Conservation (phyloP, 2,888 invertebrate species). For the Hydraecia micacea region DNA sequence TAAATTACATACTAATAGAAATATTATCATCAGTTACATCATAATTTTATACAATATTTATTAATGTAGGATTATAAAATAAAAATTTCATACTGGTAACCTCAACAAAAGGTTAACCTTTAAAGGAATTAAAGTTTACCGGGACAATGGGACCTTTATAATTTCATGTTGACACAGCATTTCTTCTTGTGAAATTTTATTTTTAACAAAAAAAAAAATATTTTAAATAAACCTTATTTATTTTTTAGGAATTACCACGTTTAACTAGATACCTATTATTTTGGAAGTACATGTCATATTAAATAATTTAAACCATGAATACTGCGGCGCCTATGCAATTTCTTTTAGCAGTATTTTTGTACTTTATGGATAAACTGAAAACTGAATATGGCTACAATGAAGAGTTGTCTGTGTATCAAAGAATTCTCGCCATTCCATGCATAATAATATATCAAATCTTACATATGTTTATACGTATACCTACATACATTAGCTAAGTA, state of each 20-base stretch:
- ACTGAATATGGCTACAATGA: background rate
- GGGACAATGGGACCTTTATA: conserved; percentile 24
- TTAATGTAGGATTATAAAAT: conserved; percentile 2
- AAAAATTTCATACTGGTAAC: conserved; percentile 1
- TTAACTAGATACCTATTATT: background rate
- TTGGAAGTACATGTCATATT: background rate
- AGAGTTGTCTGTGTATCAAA: background rate
- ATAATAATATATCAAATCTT: background rate
- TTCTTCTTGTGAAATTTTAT: conserved; percentile 16
- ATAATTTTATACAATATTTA: background rate
- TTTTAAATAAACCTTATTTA: background rate
- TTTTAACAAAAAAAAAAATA: background rate
- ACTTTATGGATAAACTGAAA: background rate
- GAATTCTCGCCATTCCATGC: background rate
- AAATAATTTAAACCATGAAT: background rate
- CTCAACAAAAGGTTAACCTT: conserved; percentile 27
- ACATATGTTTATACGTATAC: background rate
- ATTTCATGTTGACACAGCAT: conserved; percentile 10
- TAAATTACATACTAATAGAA: background rate
- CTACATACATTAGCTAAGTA: background rate
- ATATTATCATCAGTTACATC: background rate
- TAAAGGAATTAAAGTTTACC: conserved; percentile 42
- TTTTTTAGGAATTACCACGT: background rate
- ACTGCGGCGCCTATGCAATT: background rate
- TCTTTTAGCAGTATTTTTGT: no score